Percentiles rank a stretch among this genome's conserved stretches.
These are phyloP conservation scores for Myotis findleyi DNA, from an alignment of 2,797 vertebrate genomes.

Conservation along the genomic window DNA sequence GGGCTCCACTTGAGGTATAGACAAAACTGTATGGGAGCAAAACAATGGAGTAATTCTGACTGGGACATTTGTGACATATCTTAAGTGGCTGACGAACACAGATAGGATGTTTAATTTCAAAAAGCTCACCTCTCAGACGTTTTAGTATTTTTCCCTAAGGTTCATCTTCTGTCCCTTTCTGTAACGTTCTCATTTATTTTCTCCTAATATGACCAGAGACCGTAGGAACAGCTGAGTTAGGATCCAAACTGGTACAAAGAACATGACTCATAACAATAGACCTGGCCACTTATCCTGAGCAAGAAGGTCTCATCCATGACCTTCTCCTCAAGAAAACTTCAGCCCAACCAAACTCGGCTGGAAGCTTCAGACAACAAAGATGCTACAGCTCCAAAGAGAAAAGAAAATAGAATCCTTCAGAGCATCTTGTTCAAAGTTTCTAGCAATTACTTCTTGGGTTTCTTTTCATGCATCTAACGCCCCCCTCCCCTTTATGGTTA, in stretches of 20 bases:
- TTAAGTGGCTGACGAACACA: not conserved
- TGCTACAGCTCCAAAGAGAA: not conserved
- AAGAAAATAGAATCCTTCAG: not conserved
- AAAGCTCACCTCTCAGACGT: not conserved
- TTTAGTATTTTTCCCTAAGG: not conserved
- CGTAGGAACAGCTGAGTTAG: not conserved
- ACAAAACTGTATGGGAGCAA: not conserved
- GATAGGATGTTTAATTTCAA: not conserved
- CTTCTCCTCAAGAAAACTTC: not conserved
- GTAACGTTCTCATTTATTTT: not conserved
- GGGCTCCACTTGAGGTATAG: not conserved
- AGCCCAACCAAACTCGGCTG: not conserved
- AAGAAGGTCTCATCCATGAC: not conserved
- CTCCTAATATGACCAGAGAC: not conserved
- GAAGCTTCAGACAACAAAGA: not conserved
- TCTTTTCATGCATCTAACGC: not conserved
- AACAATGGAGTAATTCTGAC: not conserved
- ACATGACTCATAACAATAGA: fast-evolving
- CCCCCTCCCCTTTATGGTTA: not conserved
- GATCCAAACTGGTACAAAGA: not conserved
- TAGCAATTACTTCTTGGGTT: not conserved
- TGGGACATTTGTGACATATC: not conserved
- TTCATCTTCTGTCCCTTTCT: not conserved
- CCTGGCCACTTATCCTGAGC: fast-evolving
- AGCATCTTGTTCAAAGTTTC: not conserved